Percentiles rank a stretch among this genome's conserved stretches.
These are phyloP conservation scores for Miniopterus natalensis DNA, from an alignment of 2,113 vertebrate genomes.

Conservation along the genomic window DNA sequence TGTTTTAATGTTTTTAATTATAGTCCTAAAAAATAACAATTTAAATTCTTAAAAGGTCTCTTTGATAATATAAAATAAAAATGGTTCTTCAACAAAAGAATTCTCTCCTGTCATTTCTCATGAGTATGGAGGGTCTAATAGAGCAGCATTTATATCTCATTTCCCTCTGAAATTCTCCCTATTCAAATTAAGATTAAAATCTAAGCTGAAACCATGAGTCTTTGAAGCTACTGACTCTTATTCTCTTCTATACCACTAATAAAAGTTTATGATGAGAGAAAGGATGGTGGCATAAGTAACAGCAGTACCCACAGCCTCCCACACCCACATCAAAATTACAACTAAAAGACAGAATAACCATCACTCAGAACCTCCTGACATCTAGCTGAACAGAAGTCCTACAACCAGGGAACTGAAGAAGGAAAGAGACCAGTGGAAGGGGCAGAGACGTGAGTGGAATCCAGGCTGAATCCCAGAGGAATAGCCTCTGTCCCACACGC, in stretches of 20 bases:
- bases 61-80: slow-evolving; percentile 39
- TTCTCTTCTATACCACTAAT: neutral
- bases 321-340: too few relatives aligned
- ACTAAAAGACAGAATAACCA: too few relatives aligned
- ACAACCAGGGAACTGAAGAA: too few relatives aligned
- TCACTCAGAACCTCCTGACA: too few relatives aligned
- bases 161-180: neutral
- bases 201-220: neutral
- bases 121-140: neutral
- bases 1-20: neutral
- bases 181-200: slow-evolving; percentile 25
- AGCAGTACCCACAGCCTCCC: too few relatives aligned
- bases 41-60: neutral
- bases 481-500: too few relatives aligned
- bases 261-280: neutral
- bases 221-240: neutral
- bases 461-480: too few relatives aligned
- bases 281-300: too few relatives aligned
- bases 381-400: too few relatives aligned
- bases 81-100: slow-evolving; percentile 4
- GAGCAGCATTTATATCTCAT: neutral
- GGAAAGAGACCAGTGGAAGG: too few relatives aligned
- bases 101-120: slow-evolving; percentile 1
- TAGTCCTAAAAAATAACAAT: neutral
- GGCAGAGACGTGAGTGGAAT: too few relatives aligned